A percentile compares a stretch with the other conserved stretches of the same genome.
phyloP scores from a whole-genome alignment of 2,888 invertebrate species.

The Epirrita christyi region DNA sequence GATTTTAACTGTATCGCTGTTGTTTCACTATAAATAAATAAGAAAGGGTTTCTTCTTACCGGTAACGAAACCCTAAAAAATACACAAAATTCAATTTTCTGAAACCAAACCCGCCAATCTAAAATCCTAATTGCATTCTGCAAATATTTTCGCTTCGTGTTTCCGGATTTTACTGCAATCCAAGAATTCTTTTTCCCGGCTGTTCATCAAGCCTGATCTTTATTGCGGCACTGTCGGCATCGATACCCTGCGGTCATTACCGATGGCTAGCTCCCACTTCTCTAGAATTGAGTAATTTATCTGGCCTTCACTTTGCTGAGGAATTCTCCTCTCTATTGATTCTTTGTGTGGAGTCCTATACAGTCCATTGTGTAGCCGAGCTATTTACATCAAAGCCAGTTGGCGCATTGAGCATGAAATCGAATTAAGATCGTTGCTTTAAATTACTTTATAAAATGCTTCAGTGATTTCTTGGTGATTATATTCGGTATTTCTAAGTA shows the following conservation, averaged over 20 bases:
- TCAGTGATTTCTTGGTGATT: conserved; percentile 30
- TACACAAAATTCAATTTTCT: not conserved
- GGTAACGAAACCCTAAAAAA: too few relatives aligned
- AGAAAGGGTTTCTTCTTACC: too few relatives aligned
- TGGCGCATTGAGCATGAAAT: conserved; percentile 42
- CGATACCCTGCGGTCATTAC: conserved; percentile 45
- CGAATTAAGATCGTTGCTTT: conserved; percentile 40
- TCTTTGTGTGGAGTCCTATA: conserved; percentile 27
- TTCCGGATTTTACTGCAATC: conserved; percentile 16
- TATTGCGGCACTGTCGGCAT: conserved; percentile 36
- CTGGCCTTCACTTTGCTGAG: conserved; percentile 37
- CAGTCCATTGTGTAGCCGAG: conserved; percentile 28
- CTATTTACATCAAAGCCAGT: conserved; percentile 40
- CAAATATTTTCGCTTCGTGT: conserved; percentile 4
- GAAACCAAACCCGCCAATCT: conserved; percentile 3
- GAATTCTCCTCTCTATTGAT: conserved; percentile 32
- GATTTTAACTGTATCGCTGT: too few relatives aligned
- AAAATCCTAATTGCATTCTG: conserved; percentile 5
- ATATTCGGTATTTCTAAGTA: conserved; percentile 18
- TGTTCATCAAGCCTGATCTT: conserved; percentile 48
- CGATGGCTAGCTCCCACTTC: conserved; percentile 41
- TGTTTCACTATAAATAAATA: too few relatives aligned
- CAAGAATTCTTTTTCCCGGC: conserved; percentile 26
- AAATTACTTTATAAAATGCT: conserved; percentile 39
- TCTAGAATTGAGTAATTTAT: conserved; percentile 56